Conservation (phyloP, 2,113 vertebrate species). For the Marcusenius ussheri region DNA sequence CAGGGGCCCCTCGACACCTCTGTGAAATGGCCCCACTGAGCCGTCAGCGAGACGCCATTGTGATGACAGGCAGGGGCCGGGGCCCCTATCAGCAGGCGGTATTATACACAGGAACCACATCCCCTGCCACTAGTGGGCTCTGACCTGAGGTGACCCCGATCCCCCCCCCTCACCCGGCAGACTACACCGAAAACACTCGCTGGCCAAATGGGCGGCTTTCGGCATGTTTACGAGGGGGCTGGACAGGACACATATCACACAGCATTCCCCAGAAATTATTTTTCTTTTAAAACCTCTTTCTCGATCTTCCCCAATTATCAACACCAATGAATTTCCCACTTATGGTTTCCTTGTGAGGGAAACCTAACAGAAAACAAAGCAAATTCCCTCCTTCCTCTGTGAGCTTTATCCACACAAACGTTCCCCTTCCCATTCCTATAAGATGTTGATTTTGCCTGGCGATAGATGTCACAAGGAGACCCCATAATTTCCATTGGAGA, state of each 20-base stretch:
- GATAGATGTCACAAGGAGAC: conserved; percentile 12
- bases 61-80: conserved; percentile 51
- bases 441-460: conserved; percentile 10
- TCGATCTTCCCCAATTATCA: conserved; percentile 31
- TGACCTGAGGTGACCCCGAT: conserved; percentile 48
- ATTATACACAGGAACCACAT: conserved; percentile 42
- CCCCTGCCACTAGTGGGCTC: conserved; percentile 42
- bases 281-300: conserved; percentile 28
- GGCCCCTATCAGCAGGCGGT: conserved; percentile 47
- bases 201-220: conserved; percentile 28
- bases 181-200: conserved; percentile 40
- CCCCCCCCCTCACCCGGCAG: conserved; percentile 34
- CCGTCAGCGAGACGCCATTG: conserved; percentile 19
- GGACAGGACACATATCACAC: conserved; percentile 24
- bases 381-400: conserved; percentile 26
- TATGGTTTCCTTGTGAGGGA: conserved; percentile 23
- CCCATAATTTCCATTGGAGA: neutral
- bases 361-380: conserved; percentile 25
- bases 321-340: conserved; percentile 17
- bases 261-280: conserved; percentile 23
- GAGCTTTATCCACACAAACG: conserved; percentile 23
- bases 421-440: neutral
- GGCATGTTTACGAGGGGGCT: conserved; percentile 23
- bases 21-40: conserved; percentile 7
- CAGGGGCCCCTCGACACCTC: conserved; percentile 27